Conservation (phyloP, 2,888 invertebrate genomes). For the Ramazzottius varieornatus region DNA sequence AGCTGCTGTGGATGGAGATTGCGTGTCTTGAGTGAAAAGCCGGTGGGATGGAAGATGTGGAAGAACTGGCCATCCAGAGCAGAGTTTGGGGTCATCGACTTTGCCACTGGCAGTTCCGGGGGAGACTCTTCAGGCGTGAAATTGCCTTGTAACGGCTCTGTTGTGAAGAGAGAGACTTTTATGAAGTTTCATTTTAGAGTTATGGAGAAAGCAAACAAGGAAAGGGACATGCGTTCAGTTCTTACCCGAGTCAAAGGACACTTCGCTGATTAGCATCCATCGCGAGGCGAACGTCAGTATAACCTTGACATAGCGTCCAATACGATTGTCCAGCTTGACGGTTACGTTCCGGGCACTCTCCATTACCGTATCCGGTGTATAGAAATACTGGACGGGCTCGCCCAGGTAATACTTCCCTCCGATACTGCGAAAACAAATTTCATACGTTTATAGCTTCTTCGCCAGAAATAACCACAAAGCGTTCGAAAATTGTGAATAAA, state of each 20-base stretch:
- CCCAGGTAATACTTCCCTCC: conserved; percentile 49
- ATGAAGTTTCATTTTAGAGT: not conserved
- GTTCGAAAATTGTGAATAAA: too few species aligned
- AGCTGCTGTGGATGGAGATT: not conserved
- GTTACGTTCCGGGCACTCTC: conserved; percentile 53
- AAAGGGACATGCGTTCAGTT: not conserved
- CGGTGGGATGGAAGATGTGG: conserved; percentile 2
- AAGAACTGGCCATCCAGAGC: not conserved
- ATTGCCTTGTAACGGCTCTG: conserved; percentile 16
- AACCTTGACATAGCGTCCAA: conserved; percentile 51
- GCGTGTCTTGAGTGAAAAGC: not conserved
- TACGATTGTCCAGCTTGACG: conserved; percentile 49
- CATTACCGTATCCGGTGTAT: conserved; percentile 46
- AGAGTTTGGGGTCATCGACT: not conserved
- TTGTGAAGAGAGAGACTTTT: conserved; percentile 5
- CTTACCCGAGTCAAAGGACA: conserved; percentile 57
- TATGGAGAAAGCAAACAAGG: not conserved
- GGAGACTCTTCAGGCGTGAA: conserved; percentile 15
- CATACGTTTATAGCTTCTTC: too few species aligned
- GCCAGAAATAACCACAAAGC: too few species aligned
- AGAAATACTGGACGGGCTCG: conserved; percentile 43
- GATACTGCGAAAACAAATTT: conserved; percentile 28
- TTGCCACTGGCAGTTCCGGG: conserved; percentile 10
- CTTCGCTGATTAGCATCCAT: conserved; percentile 71
- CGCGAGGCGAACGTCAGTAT: conserved; percentile 47